Percentiles rank a stretch among this genome's conserved stretches.
These are phyloP conservation scores for Drosophila suzukii DNA, from an alignment of 1,140 invertebrate species.

Conservation along the genomic window DNA sequence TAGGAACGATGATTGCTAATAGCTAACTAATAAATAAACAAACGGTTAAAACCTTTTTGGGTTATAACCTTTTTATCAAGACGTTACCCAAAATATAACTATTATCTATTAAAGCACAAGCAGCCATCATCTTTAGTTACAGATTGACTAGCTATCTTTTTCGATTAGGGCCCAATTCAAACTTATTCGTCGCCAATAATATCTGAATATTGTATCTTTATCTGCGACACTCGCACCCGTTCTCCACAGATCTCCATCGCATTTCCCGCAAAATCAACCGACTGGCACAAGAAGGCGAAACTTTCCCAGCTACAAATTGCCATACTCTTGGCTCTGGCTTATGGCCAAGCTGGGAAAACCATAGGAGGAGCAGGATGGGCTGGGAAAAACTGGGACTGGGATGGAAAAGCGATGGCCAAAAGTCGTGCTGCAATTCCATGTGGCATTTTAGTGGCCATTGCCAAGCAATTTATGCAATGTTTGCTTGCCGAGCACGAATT, in stretches of 20 bases:
- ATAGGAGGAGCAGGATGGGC: neutral
- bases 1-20: too few species aligned
- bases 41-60: too few species aligned
- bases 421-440: constrained; percentile 63
- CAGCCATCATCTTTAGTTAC: constrained; percentile 5
- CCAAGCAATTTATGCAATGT: constrained; percentile 72
- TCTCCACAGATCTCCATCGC: constrained; percentile 20
- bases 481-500: constrained; percentile 56
- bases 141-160: constrained; percentile 10
- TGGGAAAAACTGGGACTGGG: neutral
- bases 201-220: constrained; percentile 40
- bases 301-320: constrained; percentile 52
- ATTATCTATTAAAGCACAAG: neutral
- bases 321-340: constrained; percentile 43
- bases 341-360: constrained; percentile 39
- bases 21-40: too few species aligned
- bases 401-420: constrained; percentile 25
- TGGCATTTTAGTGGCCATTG: constrained; percentile 72
- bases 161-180: constrained; percentile 26
- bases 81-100: too few species aligned
- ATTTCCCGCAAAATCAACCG: constrained; percentile 32
- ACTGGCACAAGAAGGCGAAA: constrained; percentile 16
- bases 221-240: constrained; percentile 39
- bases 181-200: constrained; percentile 23
- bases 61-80: too few species aligned